A percentile compares a stretch with the other conserved stretches of the same genome.
Conservation (phyloP, 2,797 vertebrate species). For the Synanceia verrucosa region DNA sequence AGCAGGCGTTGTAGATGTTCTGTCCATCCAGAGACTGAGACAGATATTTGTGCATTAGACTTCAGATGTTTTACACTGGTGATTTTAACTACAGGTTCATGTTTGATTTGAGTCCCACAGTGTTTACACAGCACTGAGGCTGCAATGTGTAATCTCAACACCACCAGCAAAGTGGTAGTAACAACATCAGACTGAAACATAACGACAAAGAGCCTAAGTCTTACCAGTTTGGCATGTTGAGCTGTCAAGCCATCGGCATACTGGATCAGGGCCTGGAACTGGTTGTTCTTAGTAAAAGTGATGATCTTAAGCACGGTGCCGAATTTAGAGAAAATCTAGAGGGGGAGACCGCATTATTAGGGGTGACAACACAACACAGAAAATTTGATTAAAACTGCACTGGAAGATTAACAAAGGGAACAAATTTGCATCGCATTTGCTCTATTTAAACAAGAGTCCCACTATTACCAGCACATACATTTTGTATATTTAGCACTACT, state of each 20-base stretch:
- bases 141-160: background rate
- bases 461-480: background rate
- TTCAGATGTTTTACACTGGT: background rate
- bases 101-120: background rate
- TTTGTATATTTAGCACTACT: background rate
- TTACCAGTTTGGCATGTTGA: constrained; percentile 95
- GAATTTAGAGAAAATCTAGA: constrained; percentile 82
- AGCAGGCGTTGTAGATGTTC: constrained; percentile 99
- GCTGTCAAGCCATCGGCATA: constrained; percentile 94
- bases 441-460: background rate
- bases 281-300: constrained; percentile 98
- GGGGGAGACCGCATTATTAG: background rate
- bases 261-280: constrained; percentile 96
- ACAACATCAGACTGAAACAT: background rate
- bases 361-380: background rate
- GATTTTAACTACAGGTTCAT: background rate
- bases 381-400: background rate
- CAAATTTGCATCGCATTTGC: background rate
- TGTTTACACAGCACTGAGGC: background rate
- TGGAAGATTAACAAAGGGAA: background rate
- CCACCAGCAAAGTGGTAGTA: background rate
- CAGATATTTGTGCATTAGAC: background rate
- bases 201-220: constrained; percentile 10
- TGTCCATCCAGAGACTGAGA: constrained; percentile 96
- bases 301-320: constrained; percentile 96